Conservation (phyloP, 1,140 invertebrate species). For the Scaptodrosophila lebanonensis region DNA sequence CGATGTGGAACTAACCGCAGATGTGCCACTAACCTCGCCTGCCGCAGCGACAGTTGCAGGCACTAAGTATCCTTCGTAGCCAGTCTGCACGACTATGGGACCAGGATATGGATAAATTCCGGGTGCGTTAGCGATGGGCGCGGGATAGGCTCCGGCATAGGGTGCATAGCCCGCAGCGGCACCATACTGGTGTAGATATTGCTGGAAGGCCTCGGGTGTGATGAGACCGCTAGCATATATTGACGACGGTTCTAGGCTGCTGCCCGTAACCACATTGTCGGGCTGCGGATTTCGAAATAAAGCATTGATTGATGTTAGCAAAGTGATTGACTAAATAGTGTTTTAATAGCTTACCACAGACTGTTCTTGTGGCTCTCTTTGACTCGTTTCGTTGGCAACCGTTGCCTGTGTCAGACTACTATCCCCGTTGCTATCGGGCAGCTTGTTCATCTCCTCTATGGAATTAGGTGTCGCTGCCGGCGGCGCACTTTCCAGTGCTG, state of each 20-base stretch:
- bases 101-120: conserved; percentile 61
- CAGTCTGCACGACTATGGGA: conserved; percentile 67
- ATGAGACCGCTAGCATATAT: conserved; percentile 58
- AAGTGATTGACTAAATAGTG: neutral
- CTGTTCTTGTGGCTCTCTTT: conserved; percentile 12
- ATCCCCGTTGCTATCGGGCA: conserved; percentile 35
- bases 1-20: neutral
- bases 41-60: conserved; percentile 24
- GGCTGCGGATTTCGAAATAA: conserved; percentile 13
- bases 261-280: conserved; percentile 48
- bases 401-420: neutral
- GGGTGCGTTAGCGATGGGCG: conserved; percentile 37
- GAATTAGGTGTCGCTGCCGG: conserved; percentile 25
- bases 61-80: conserved; percentile 76
- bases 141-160: conserved; percentile 39
- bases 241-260: conserved; percentile 53
- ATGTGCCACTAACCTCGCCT: conserved; percentile 21
- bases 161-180: conserved; percentile 42
- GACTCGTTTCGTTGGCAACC: conserved; percentile 22
- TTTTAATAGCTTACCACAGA: conserved; percentile 26
- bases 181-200: conserved; percentile 69
- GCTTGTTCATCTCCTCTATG: conserved; percentile 51
- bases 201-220: conserved; percentile 68
- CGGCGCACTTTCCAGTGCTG: conserved; percentile 39
- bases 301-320: too few relatives aligned